Evolutionary conservation across 2,888 invertebrate genomes (phyloP).

Genomic region (Habroteleia sp.): DNA sequence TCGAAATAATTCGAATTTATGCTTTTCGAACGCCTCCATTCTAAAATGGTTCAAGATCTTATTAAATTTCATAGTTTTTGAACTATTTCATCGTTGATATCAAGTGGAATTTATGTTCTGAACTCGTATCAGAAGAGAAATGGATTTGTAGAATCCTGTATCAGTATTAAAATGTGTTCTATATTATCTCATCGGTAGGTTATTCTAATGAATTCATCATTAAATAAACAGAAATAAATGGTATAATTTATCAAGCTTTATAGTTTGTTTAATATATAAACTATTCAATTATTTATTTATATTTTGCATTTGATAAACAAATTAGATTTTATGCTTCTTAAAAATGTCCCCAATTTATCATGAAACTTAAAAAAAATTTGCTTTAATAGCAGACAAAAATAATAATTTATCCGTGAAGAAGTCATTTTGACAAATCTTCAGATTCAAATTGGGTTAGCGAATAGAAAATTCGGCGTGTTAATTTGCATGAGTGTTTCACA

Average conservation of each 20-base stretch:
- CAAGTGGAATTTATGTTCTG: constrained; percentile 31
- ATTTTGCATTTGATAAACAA: too few relatives aligned
- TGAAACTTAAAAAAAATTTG: too few relatives aligned
- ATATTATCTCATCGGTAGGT: constrained; percentile 31
- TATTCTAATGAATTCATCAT: constrained; percentile 38
- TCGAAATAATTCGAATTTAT: constrained; percentile 1
- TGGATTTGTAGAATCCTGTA: constrained; percentile 4
- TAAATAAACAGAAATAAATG: constrained; percentile 27
- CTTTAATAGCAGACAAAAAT: too few relatives aligned
- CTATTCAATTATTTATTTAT: constrained; percentile 2
- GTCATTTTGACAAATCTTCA: too few relatives aligned
- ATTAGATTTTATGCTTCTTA: too few relatives aligned
- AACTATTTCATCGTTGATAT: constrained; percentile 25
- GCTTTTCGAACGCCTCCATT: too few relatives aligned
- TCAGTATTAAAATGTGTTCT: constrained; percentile 36
- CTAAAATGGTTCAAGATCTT: constrained; percentile 10
- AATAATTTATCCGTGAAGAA: too few relatives aligned
- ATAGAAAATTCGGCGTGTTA: too few relatives aligned
- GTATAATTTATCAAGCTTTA: constrained; percentile 5
- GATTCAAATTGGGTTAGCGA: too few relatives aligned
- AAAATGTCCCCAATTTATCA: too few relatives aligned
- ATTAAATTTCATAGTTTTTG: constrained; percentile 24
- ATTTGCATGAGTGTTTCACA: too few relatives aligned
- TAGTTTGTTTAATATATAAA: too few relatives aligned
- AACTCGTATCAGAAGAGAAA: background rate